These are phyloP conservation scores for Endomychus coccineus DNA, from an alignment of 2,888 invertebrate species.

Conservation along the genomic window DNA sequence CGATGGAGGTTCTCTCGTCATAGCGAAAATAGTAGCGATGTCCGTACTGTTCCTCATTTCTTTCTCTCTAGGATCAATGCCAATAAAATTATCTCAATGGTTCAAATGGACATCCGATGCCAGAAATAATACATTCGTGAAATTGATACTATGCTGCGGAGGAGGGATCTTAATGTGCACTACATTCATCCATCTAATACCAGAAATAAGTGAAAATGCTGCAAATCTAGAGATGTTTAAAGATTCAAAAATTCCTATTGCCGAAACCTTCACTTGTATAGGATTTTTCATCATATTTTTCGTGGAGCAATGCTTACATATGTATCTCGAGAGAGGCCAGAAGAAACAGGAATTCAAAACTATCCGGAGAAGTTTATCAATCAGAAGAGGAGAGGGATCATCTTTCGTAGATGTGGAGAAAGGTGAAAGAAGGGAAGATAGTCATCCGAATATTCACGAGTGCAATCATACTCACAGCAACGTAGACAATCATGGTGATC, in stretches of 20 bases:
- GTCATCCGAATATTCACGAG: conserved; percentile 2
- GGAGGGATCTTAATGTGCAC: conserved; percentile 79
- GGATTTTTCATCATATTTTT: conserved; percentile 73
- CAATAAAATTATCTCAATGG: conserved; percentile 60
- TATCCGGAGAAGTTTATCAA: conserved; percentile 35
- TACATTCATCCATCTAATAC: conserved; percentile 73
- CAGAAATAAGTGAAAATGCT: conserved; percentile 67
- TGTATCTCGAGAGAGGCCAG: conserved; percentile 53
- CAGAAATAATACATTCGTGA: conserved; percentile 47
- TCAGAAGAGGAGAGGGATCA: conserved; percentile 31
- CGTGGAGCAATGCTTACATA: conserved; percentile 72
- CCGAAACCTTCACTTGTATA: conserved; percentile 64
- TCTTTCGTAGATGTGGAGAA: conserved; percentile 19
- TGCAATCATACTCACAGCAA: background rate
- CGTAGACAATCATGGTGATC: background rate
- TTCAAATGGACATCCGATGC: conserved; percentile 55
- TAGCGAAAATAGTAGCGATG: conserved; percentile 76
- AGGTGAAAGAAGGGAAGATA: conserved; percentile 9
- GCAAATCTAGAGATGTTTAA: conserved; percentile 49
- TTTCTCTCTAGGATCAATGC: conserved; percentile 65
- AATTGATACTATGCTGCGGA: conserved; percentile 65
- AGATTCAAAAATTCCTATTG: conserved; percentile 54
- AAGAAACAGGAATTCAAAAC: conserved; percentile 28
- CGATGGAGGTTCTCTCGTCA: conserved; percentile 46
- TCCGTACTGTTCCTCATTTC: conserved; percentile 67